Evolutionary conservation across 2,888 invertebrate species (phyloP), one percentile per base, ranked within the genome.

Genomic region (Panorpa germanica): DNA sequence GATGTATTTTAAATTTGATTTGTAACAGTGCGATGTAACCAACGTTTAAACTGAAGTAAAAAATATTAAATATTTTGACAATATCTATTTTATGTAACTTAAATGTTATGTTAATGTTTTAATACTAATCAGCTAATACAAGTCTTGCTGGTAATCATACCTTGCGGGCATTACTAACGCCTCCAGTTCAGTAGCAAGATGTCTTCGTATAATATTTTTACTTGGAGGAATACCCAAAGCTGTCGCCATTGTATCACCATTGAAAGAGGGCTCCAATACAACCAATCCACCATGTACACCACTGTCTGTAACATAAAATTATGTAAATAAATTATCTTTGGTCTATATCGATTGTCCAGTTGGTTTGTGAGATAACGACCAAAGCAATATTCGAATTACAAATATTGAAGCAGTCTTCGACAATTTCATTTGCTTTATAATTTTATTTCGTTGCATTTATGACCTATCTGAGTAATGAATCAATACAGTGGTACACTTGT

Each of bases 251-350:
- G 88, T 86, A 53, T 91, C 91, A 17, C 88, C 85, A 33, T 81
- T 86, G 56, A 93, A 90, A 9, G 86, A 85, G 10, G 88, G 83
- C 49, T 93, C 91, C 44, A 93, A 55, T 10, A 91, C 90, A 30
- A 90, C 85, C 38, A 93, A 59, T 8, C 90, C 91, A 35, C 93
- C 91, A 49, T 93, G 91, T 6, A 93, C 85, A 41, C 93, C 93
- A 47, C 86, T 88, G 54, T 90, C 88, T 78, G 58, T 37, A 48
- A 50, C 34, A 45, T 45, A 35, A 28, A 28, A 34, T 7, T 15
- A 29, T 31, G 22, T 31, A 7, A 4, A 16, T 15, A 11, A 18
- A n/a, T 8, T 8, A 29, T 21, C 31, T 26, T 12, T n/a, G n/a
- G n/a, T n/a, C n/a, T n/a, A n/a, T n/a, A n/a, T n/a, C n/a, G n/a